These are phyloP conservation scores for Stomorhina lunata DNA, from an alignment of 2,888 invertebrate species.

Conservation along the genomic window DNA sequence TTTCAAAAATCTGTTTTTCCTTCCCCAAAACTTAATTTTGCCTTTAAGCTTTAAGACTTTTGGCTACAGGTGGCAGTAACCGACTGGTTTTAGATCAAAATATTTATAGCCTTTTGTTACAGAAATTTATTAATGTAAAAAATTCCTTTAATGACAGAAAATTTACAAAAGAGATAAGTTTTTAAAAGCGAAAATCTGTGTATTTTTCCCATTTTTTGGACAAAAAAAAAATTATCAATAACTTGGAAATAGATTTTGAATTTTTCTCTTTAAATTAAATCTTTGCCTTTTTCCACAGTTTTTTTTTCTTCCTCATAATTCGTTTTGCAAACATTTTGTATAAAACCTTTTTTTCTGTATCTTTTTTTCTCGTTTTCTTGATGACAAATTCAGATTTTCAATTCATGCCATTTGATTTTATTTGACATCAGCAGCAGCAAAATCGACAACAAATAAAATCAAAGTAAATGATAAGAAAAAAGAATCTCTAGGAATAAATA, in stretches of 20 bases:
- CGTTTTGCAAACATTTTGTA: not conserved
- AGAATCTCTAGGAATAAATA: not conserved
- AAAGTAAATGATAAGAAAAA: not conserved
- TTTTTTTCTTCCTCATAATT: not conserved
- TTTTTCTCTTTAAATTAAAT: slow-evolving; percentile 9
- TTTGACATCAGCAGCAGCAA: not conserved
- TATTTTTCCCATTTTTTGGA: too few relatives aligned
- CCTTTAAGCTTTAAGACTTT: too few relatives aligned
- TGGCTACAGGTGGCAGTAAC: too few relatives aligned
- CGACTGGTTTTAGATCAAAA: too few relatives aligned
- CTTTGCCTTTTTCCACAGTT: not conserved
- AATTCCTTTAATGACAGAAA: too few relatives aligned
- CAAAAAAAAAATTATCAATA: too few relatives aligned
- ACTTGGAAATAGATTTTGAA: not conserved
- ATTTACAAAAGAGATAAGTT: too few relatives aligned
- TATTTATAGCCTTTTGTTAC: too few relatives aligned
- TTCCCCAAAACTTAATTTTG: too few relatives aligned
- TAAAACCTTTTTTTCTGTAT: not conserved
- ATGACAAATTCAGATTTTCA: slow-evolving; percentile 19
- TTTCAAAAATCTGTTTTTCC: too few relatives aligned
- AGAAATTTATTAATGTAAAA: too few relatives aligned
- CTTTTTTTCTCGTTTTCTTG: not conserved
- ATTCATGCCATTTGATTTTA: slow-evolving; percentile 25
- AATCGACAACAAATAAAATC: not conserved
- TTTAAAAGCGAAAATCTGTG: too few relatives aligned